Evolutionary conservation across 2,888 invertebrate genomes (phyloP).

Genomic region (Andrena trimmerana): DNA sequence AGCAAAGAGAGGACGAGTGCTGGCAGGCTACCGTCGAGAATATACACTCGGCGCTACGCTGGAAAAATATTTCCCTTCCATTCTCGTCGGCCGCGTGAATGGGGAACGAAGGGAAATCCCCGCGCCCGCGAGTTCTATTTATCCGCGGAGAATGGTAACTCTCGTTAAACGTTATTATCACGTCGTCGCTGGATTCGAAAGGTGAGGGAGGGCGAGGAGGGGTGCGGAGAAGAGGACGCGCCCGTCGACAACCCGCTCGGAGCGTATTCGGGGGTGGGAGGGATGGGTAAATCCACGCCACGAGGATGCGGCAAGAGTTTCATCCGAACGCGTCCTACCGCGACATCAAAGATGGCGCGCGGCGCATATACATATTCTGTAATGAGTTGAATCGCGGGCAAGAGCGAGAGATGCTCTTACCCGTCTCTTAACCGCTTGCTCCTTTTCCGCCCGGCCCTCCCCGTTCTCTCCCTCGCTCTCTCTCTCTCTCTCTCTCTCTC

Average conservation of each 20-base stretch:
- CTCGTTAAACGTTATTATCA: constrained; percentile 72
- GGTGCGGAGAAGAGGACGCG: background rate
- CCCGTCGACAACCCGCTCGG: constrained; percentile 37
- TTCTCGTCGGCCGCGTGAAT: constrained; percentile 7
- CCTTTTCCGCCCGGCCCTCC: background rate
- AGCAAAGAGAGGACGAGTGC: constrained; percentile 7
- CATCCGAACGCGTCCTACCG: constrained; percentile 74
- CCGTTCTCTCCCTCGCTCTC: background rate
- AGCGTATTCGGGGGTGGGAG: constrained; percentile 64
- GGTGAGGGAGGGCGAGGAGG: constrained; percentile 27
- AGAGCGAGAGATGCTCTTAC: constrained; percentile 48
- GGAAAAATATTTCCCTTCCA: constrained; percentile 39
- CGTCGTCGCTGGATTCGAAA: constrained; percentile 50
- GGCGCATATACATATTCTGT: constrained; percentile 77
- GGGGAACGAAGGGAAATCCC: background rate
- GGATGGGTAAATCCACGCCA: constrained; percentile 64
- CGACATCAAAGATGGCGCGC: constrained; percentile 82
- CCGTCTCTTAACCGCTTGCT: constrained; percentile 9
- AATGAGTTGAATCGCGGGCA: constrained; percentile 82
- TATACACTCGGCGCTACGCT: background rate
- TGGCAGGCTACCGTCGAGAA: constrained; percentile 3
- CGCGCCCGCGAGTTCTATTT: constrained; percentile 50
- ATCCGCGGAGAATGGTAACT: constrained; percentile 49
- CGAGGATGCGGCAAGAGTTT: constrained; percentile 70
- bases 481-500: constrained; percentile 22